A percentile compares a stretch with the other conserved stretches of the same genome.
phyloP scores from a whole-genome alignment of 2,888 invertebrate species.

The Polietes domitor region DNA sequence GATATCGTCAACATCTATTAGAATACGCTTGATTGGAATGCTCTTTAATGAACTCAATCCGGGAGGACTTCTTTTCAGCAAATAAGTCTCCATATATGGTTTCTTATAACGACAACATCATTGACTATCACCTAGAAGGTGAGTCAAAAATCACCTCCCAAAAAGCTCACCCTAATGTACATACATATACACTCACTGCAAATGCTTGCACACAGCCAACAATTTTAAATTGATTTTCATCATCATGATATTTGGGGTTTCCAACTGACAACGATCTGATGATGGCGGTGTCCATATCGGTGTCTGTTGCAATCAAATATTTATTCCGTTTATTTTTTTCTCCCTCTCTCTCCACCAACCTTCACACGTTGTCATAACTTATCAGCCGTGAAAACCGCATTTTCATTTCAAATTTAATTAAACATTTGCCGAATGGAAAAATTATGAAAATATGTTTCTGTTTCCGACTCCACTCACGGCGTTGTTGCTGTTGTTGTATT shows the following conservation, averaged over 20 bases:
- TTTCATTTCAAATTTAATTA: constrained; percentile 54
- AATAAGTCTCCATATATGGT: no score
- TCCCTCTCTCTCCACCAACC: not conserved
- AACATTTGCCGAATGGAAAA: constrained; percentile 57
- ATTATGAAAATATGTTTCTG: constrained; percentile 58
- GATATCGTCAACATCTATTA: no score
- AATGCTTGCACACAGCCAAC: not conserved
- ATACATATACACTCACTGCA: no score
- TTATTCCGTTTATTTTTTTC: not conserved
- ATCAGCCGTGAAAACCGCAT: constrained; percentile 44
- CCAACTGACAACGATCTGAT: not conserved
- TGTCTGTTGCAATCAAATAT: constrained; percentile 8
- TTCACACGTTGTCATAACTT: constrained; percentile 15
- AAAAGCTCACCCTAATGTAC: no score
- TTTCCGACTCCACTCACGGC: not conserved
- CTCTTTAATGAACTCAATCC: no score
- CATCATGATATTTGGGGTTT: not conserved
- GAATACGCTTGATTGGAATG: no score
- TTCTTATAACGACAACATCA: no score
- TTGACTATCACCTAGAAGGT: no score
- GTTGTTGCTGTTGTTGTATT: constrained; percentile 23
- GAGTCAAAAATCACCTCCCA: no score
- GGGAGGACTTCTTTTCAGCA: no score
- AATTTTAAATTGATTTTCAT: not conserved
- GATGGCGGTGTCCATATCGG: not conserved